Evolutionary conservation across 1,140 invertebrate species (phyloP).

Genomic region (Sminthurides bifidus): DNA sequence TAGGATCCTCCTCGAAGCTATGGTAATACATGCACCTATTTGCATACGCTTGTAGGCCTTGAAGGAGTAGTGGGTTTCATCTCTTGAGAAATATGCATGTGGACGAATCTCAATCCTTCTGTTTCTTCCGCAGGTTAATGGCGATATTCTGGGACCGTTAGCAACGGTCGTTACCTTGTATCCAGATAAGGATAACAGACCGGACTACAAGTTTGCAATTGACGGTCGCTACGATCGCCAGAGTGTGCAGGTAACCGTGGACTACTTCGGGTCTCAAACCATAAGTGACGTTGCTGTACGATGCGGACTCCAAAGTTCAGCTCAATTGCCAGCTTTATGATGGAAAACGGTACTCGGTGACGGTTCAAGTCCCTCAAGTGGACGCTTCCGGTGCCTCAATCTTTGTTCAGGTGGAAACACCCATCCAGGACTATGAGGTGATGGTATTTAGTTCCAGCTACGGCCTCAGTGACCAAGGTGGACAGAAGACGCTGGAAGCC

Average conservation of each 20-base stretch:
- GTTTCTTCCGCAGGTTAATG: neutral
- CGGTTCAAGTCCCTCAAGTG: neutral
- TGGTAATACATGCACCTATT: constrained; percentile 12
- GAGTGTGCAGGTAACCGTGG: constrained; percentile 2
- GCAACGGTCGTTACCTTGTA: neutral
- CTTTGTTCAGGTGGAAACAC: neutral
- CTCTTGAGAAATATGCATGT: neutral
- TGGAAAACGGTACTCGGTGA: neutral
- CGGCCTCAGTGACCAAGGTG: neutral
- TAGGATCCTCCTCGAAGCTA: constrained; percentile 21
- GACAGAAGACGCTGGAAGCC: neutral
- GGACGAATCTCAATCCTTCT: neutral
- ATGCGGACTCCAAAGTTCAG: neutral
- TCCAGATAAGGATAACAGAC: constrained; percentile 10
- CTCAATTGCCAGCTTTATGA: neutral
- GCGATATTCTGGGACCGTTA: constrained; percentile 4
- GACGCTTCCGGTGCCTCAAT: neutral
- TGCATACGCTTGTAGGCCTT: neutral
- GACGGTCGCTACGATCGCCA: neutral
- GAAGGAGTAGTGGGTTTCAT: neutral
- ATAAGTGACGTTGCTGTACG: neutral
- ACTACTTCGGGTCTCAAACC: constrained; percentile 15
- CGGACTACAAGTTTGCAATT: constrained; percentile 3
- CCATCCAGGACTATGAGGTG: neutral
- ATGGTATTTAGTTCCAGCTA: neutral